Conservation (phyloP, 2,797 vertebrate genomes). For the Lagodon rhomboides region DNA sequence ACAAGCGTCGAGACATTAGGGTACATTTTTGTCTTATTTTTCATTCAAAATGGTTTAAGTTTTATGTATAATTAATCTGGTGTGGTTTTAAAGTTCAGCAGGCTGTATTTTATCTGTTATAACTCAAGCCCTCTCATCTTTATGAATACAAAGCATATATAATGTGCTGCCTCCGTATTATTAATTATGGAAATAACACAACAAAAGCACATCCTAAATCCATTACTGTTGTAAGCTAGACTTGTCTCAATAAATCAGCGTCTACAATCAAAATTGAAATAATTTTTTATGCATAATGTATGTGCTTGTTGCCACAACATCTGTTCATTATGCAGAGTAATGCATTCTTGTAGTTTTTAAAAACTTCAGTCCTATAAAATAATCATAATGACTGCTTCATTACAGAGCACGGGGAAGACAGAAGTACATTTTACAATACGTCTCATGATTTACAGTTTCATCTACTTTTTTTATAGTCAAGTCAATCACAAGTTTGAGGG, state of each 20-base stretch:
- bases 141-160: constrained; percentile 88
- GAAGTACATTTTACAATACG: constrained; percentile 86
- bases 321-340: constrained; percentile 97
- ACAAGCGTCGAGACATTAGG: constrained; percentile 54
- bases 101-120: constrained; percentile 83
- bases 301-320: constrained; percentile 97
- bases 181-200: constrained; percentile 96
- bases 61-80: constrained; percentile 84
- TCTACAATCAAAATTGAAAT: constrained; percentile 98
- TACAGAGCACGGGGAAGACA: constrained; percentile 85
- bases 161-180: constrained; percentile 88
- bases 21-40: constrained; percentile 63
- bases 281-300: constrained; percentile 98
- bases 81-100: constrained; percentile 82
- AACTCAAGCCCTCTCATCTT: constrained; percentile 85
- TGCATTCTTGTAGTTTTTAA: constrained; percentile 98
- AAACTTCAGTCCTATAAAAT: constrained; percentile 93
- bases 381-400: constrained; percentile 94
- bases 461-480: constrained; percentile 85
- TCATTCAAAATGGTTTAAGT: constrained; percentile 77
- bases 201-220: constrained; percentile 97
- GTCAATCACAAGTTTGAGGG: constrained; percentile 86
- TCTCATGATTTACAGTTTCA: constrained; percentile 87
- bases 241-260: constrained; percentile 98
- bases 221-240: constrained; percentile 96